Evolutionary conservation across 2,113 vertebrate species (phyloP).

Genomic region (Machaerirhynchus nigripectus): DNA sequence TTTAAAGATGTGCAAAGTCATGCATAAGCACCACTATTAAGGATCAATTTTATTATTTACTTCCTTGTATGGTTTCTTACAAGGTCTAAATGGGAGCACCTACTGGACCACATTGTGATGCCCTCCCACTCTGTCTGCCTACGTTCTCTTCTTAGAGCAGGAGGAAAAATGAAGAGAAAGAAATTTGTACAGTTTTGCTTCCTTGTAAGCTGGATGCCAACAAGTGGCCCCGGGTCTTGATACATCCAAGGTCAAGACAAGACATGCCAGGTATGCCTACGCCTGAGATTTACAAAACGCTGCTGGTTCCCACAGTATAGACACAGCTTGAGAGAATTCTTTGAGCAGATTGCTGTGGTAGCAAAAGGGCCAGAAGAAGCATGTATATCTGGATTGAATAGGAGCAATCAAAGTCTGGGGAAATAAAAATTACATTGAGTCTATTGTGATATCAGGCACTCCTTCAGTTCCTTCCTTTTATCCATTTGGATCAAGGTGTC

Average conservation of each 20-base stretch:
- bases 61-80: neutral
- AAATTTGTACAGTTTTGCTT: neutral
- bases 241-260: neutral
- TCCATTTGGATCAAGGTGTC: neutral
- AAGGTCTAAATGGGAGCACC: neutral
- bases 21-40: neutral
- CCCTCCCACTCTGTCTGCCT: neutral
- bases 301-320: neutral
- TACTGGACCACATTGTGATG: neutral
- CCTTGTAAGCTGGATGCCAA: neutral
- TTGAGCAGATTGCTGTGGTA: neutral
- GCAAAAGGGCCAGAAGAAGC: neutral
- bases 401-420: neutral
- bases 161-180: neutral
- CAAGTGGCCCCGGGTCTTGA: neutral
- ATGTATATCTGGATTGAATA: neutral
- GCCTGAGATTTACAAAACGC: neutral
- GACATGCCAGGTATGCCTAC: neutral
- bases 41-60: neutral
- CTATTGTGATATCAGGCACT: neutral
- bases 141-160: neutral
- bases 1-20: neutral
- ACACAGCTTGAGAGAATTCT: neutral
- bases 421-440: neutral
- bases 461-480: neutral